phyloP scores from a whole-genome alignment of 2,113 vertebrate genomes.

The Hippocampus barbouri region DNA sequence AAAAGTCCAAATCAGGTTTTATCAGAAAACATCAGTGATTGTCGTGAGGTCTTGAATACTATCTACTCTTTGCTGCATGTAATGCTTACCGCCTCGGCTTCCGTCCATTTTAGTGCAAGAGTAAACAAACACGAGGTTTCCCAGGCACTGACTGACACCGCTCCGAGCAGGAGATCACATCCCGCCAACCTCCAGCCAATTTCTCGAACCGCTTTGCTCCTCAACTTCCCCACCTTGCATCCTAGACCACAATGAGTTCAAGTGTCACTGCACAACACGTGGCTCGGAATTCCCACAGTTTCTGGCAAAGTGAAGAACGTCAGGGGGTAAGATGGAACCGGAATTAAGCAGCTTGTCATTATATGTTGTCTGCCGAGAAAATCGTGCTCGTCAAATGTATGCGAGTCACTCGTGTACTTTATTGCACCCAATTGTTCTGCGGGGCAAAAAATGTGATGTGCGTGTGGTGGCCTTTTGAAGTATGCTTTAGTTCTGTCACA shows the following conservation, averaged over 20 bases:
- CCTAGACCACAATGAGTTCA: not conserved
- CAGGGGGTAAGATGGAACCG: not conserved
- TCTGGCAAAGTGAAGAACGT: not conserved
- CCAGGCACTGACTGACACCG: constrained; percentile 42
- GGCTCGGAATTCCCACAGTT: not conserved
- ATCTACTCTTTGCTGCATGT: constrained; percentile 17
- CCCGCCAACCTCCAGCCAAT: not conserved
- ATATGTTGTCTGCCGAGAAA: constrained; percentile 36
- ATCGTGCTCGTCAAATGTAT: constrained; percentile 49
- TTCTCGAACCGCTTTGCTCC: not conserved
- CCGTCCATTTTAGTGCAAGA: constrained; percentile 44
- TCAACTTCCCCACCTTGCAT: not conserved
- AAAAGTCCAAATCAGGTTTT: constrained; percentile 20
- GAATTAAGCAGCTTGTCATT: not conserved
- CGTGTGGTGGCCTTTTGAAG: constrained; percentile 39
- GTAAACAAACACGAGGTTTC: constrained; percentile 59
- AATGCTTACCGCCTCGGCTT: constrained; percentile 49
- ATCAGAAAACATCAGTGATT: constrained; percentile 29
- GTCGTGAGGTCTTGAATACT: constrained; percentile 19
- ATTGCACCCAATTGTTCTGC: constrained; percentile 29
- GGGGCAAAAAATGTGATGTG: constrained; percentile 7
- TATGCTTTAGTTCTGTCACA: constrained; percentile 42
- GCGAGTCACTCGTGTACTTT: constrained; percentile 15
- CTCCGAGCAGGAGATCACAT: constrained; percentile 37
- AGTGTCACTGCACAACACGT: not conserved